These are phyloP conservation scores for Pelobates cultripes DNA, from an alignment of 2,797 vertebrate genomes.

Conservation along the genomic window DNA sequence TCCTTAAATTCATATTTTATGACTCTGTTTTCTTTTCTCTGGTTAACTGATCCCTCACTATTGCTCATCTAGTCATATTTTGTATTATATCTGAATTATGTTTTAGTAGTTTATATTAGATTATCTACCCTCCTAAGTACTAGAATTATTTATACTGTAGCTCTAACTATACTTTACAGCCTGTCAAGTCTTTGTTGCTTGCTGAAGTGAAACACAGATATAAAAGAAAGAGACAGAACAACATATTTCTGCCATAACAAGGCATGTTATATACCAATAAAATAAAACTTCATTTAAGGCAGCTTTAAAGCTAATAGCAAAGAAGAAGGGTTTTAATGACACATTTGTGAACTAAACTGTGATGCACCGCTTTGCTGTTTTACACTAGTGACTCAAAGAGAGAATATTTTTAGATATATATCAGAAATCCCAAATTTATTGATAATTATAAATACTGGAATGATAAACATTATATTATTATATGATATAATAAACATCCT, in stretches of 20 bases:
- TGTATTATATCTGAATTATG: constrained; percentile 1
- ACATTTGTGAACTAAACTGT: not conserved
- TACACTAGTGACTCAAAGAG: too few relatives aligned
- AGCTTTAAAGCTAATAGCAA: not conserved
- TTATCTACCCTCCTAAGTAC: constrained; percentile 1
- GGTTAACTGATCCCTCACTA: not conserved
- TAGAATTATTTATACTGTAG: constrained; percentile 51
- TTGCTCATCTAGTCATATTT: constrained; percentile 12
- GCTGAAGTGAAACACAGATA: constrained; percentile 64
- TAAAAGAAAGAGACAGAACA: constrained; percentile 23
- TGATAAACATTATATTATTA: too few relatives aligned
- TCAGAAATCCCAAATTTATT: too few relatives aligned
- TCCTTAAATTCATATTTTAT: too few relatives aligned
- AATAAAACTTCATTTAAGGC: constrained; percentile 16
- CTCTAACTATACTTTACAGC: constrained; percentile 50
- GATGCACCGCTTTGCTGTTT: too few relatives aligned
- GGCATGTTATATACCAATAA: constrained; percentile 43
- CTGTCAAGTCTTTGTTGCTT: constrained; percentile 47
- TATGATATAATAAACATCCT: too few relatives aligned
- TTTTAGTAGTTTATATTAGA: constrained; percentile 8
- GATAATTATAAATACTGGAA: too few relatives aligned
- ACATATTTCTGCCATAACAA: constrained; percentile 60
- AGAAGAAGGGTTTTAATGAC: not conserved
- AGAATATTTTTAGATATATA: too few relatives aligned
- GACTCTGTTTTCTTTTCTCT: not conserved